These are phyloP conservation scores for Rhombomys opimus DNA, from an alignment of 2,113 vertebrate species.

Conservation along the genomic window DNA sequence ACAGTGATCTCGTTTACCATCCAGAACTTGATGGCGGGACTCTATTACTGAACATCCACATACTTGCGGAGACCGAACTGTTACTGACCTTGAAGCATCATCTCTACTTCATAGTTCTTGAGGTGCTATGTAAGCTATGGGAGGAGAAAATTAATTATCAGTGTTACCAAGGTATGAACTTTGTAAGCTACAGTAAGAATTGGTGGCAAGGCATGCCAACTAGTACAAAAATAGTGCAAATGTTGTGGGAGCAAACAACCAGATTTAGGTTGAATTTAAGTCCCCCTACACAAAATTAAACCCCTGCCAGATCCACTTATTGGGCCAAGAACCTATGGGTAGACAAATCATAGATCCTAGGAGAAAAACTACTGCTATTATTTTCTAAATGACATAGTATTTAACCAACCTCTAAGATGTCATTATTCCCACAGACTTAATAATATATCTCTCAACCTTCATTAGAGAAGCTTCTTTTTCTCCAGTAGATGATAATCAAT, in stretches of 20 bases:
- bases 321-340: not conserved
- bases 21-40: not conserved
- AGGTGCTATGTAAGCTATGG: not conserved
- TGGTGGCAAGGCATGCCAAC: not conserved
- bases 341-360: not conserved
- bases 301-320: not conserved
- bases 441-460: not conserved
- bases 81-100: not conserved
- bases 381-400: not conserved
- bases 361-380: not conserved
- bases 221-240: not conserved
- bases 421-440: not conserved
- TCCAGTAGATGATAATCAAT: not conserved
- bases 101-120: not conserved
- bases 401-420: not conserved
- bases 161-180: not conserved
- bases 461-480: not conserved
- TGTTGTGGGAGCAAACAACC: not conserved
- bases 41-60: not conserved
- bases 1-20: not conserved
- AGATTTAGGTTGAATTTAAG: not conserved
- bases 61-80: not conserved
- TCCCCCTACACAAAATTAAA: not conserved
- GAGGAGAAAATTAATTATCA: not conserved
- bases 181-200: not conserved